A percentile compares a stretch with the other conserved stretches of the same genome.
Evolutionary conservation across 2,797 vertebrate genomes (phyloP).

Genomic region (Argya squamiceps): DNA sequence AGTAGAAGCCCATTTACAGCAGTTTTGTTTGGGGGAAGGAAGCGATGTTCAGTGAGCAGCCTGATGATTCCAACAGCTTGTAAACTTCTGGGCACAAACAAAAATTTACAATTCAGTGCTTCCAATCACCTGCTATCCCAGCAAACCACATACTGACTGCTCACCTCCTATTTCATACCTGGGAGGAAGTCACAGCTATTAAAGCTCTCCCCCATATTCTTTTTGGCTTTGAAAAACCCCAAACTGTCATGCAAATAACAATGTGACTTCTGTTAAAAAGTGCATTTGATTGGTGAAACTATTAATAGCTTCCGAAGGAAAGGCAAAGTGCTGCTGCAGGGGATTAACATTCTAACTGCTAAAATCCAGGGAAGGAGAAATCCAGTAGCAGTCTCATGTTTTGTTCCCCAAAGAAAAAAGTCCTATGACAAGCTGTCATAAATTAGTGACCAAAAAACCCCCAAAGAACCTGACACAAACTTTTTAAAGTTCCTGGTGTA

Average conservation of each 20-base stretch:
- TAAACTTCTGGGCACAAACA: not conserved
- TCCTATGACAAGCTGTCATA: not conserved
- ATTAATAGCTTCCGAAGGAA: not conserved
- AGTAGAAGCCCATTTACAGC: not conserved
- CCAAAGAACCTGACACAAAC: not conserved
- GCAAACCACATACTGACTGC: not conserved
- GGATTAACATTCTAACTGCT: not conserved
- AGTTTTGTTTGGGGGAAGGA: not conserved
- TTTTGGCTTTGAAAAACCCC: not conserved
- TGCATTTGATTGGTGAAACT: not conserved
- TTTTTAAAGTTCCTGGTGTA: not conserved
- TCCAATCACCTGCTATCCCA: not conserved
- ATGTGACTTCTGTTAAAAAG: not conserved
- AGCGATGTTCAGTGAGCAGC: not conserved
- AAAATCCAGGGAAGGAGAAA: not conserved
- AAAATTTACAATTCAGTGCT: not conserved
- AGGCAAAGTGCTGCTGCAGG: not conserved
- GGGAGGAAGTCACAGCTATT: not conserved
- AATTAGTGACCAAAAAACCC: not conserved
- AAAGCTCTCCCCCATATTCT: not conserved
- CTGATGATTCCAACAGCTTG: not conserved
- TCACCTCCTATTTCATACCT: not conserved
- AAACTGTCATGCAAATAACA: not conserved
- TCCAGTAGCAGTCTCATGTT: rapidly evolving
- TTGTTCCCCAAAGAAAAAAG: not conserved